Evolutionary conservation across 2,113 vertebrate genomes (phyloP).

Genomic region (Aleadryas rufinucha): DNA sequence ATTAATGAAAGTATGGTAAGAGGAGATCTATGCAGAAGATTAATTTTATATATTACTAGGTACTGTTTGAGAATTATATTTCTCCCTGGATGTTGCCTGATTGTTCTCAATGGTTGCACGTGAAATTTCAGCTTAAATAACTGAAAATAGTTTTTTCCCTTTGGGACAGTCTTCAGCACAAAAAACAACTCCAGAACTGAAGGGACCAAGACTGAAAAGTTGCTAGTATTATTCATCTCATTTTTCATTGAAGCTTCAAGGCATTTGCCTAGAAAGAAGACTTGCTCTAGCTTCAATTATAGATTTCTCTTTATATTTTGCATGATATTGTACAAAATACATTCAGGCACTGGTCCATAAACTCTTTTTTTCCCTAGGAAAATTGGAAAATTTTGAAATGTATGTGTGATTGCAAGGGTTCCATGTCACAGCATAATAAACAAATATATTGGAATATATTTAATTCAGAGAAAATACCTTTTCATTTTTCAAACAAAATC

Average conservation of each 20-base stretch:
- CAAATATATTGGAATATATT: neutral
- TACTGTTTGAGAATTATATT: neutral
- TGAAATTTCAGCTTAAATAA: neutral
- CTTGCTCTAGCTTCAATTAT: neutral
- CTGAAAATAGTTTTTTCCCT: neutral
- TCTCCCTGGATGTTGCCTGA: neutral
- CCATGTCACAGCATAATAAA: neutral
- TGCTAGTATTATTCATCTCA: neutral
- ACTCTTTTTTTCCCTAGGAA: neutral
- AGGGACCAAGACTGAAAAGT: neutral
- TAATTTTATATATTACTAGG: neutral
- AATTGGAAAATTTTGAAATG: neutral
- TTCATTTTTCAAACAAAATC: neutral
- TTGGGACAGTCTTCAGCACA: neutral
- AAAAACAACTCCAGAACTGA: neutral
- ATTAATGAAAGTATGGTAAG: neutral
- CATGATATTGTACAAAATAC: neutral
- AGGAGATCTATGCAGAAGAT: neutral
- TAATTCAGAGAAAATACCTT: neutral
- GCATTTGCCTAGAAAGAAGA: neutral
- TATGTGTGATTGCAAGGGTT: neutral
- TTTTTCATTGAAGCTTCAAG: neutral
- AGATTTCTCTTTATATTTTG: neutral
- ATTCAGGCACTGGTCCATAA: neutral
- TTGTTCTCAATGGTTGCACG: accelerated